A percentile compares a stretch with the other conserved stretches of the same genome.
Evolutionary conservation across 92 coral and sea anemone genomes (phyloP).

Genomic region (Zoanthus solanderi): DNA sequence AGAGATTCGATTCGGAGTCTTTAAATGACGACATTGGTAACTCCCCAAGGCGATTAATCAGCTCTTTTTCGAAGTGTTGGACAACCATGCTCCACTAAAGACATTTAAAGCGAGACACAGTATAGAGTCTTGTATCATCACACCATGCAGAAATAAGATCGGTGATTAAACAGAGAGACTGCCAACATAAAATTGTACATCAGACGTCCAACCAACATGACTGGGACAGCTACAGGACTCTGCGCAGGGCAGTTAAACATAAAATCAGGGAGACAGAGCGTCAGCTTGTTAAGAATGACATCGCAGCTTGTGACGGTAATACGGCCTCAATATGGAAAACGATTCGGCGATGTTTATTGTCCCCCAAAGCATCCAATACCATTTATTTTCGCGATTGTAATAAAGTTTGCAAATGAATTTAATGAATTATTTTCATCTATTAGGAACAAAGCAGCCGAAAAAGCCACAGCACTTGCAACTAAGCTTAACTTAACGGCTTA

Average conservation of each 20-base stretch:
- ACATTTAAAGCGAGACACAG: background rate
- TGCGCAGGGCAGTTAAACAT: slow-evolving; percentile 5
- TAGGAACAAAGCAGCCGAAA: slow-evolving; percentile 46
- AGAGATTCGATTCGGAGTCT: too few species aligned
- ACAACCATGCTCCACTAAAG: background rate
- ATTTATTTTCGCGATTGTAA: background rate
- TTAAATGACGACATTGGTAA: too few species aligned
- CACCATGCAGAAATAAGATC: background rate
- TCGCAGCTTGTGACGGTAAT: background rate
- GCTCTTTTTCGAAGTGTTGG: too few species aligned
- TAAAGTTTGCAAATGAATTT: slow-evolving; percentile 54
- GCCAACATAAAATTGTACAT: slow-evolving; percentile 7
- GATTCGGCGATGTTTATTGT: background rate
- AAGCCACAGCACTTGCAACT: slow-evolving; percentile 40
- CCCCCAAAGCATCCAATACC: background rate
- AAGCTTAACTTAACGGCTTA: slow-evolving; percentile 35
- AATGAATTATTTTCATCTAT: slow-evolving; percentile 46
- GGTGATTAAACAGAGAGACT: background rate
- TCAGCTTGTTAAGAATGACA: background rate
- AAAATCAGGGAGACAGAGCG: slow-evolving; percentile 13
- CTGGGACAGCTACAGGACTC: slow-evolving; percentile 6
- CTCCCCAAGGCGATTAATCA: too few species aligned
- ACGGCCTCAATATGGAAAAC: slow-evolving; percentile 5
- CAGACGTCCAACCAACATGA: background rate
- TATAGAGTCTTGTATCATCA: background rate